Conservation (phyloP, 1,140 invertebrate species). For the Eufriesea mexicana region DNA sequence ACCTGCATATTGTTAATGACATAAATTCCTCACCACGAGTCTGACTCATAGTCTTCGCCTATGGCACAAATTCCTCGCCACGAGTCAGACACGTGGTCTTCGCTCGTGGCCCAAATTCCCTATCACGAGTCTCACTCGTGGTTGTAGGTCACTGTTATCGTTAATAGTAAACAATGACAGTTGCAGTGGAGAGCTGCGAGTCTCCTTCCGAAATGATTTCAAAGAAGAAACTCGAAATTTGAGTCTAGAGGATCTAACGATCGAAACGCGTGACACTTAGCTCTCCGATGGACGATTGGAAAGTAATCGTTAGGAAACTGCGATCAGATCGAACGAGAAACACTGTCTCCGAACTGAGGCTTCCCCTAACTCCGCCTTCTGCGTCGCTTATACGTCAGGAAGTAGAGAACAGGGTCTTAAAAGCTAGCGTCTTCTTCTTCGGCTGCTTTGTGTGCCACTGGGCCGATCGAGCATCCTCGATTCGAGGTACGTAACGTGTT, state of each 20-base stretch:
- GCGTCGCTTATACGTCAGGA: constrained; percentile 59
- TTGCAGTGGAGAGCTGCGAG: too few relatives aligned
- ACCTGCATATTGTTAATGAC: too few relatives aligned
- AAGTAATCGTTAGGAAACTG: not conserved
- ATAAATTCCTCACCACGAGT: too few relatives aligned
- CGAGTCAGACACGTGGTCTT: too few relatives aligned
- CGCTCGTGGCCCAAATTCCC: too few relatives aligned
- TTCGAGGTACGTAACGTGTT: constrained; percentile 45
- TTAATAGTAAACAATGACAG: too few relatives aligned
- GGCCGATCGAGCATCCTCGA: constrained; percentile 77
- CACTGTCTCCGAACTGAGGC: constrained; percentile 56
- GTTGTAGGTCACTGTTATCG: too few relatives aligned
- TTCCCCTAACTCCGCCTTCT: constrained; percentile 52
- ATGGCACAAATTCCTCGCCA: too few relatives aligned
- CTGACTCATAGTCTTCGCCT: too few relatives aligned
- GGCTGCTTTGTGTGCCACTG: constrained; percentile 79
- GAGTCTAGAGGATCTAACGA: not conserved
- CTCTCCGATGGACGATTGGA: not conserved
- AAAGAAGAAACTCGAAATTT: too few relatives aligned
- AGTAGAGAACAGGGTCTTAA: constrained; percentile 81
- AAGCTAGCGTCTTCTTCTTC: constrained; percentile 74
- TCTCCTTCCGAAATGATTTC: too few relatives aligned
- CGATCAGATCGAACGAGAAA: constrained; percentile 27
- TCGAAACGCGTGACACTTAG: not conserved
- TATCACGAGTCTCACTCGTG: too few relatives aligned